These are phyloP conservation scores for Cheilosia scutellata DNA, from an alignment of 2,888 invertebrate species.

Conservation along the genomic window DNA sequence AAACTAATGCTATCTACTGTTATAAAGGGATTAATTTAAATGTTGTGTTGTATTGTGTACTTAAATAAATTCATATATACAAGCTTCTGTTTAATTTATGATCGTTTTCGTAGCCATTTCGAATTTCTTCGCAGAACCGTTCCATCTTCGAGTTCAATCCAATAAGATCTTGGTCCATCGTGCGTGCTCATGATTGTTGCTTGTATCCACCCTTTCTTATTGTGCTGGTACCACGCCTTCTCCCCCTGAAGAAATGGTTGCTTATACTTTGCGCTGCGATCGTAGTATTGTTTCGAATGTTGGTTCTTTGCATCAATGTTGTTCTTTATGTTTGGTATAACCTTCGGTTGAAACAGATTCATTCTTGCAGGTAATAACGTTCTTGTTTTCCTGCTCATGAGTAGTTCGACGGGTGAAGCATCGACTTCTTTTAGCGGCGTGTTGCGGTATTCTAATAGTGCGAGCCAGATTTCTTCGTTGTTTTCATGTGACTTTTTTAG, in stretches of 20 bases:
- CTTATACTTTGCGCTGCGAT: background rate
- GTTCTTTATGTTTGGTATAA: slow-evolving; percentile 5
- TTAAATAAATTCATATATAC: too few relatives aligned
- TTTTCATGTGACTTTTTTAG: slow-evolving; percentile 47
- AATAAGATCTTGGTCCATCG: slow-evolving; percentile 9
- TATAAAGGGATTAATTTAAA: too few relatives aligned
- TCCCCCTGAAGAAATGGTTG: background rate
- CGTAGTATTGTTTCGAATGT: slow-evolving; percentile 6
- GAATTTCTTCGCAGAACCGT: slow-evolving; percentile 8
- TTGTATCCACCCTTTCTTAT: slow-evolving; percentile 7
- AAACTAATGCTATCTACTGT: too few relatives aligned
- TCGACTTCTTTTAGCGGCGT: slow-evolving; percentile 51
- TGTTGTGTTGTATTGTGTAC: too few relatives aligned
- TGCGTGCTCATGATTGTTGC: slow-evolving; percentile 7
- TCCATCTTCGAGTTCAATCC: slow-evolving; percentile 6
- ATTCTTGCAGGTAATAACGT: slow-evolving; percentile 38
- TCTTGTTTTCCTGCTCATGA: slow-evolving; percentile 64
- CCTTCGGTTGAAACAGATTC: slow-evolving; percentile 7
- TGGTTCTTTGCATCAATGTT: background rate
- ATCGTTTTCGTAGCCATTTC: slow-evolving; percentile 10
- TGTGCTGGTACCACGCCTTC: slow-evolving; percentile 16
- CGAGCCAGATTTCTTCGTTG: slow-evolving; percentile 53
- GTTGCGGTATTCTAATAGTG: slow-evolving; percentile 67
- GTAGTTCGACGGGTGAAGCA: slow-evolving; percentile 56
- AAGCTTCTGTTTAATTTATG: too few relatives aligned